A percentile compares a stretch with the other conserved stretches of the same genome.
Evolutionary conservation across 2,113 vertebrate species (phyloP).

Genomic region (Psittacara wagleri): DNA sequence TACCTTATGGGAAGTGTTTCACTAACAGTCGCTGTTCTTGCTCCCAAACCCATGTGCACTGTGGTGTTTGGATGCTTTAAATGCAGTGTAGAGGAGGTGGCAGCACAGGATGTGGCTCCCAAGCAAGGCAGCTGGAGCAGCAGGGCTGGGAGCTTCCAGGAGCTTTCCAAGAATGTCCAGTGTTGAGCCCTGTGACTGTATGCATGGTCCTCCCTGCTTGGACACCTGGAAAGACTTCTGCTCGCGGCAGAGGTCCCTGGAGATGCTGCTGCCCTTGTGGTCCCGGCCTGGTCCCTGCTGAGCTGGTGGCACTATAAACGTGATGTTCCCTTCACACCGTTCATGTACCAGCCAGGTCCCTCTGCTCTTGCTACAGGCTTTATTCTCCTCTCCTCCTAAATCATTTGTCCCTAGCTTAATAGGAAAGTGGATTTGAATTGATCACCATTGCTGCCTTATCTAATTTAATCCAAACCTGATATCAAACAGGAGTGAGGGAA

Average conservation of each 20-base stretch:
- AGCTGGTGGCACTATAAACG: neutral
- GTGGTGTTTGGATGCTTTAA: neutral
- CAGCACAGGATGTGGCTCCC: accelerated
- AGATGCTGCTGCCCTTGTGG: accelerated
- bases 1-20: neutral
- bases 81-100: neutral
- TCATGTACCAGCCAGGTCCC: neutral
- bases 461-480: neutral
- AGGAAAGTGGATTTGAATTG: neutral
- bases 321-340: neutral
- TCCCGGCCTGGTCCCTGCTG: neutral
- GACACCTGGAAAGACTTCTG: neutral
- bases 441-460: neutral
- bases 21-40: neutral
- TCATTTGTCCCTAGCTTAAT: neutral
- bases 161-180: neutral
- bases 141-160: neutral
- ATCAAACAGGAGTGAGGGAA: neutral
- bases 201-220: neutral
- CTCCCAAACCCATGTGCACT: accelerated
- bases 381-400: neutral
- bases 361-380: neutral
- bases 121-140: neutral
- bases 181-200: neutral
- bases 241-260: neutral